Evolutionary conservation across 92 coral and sea anemone species (phyloP).

Genomic region (Actinernus sp.): DNA sequence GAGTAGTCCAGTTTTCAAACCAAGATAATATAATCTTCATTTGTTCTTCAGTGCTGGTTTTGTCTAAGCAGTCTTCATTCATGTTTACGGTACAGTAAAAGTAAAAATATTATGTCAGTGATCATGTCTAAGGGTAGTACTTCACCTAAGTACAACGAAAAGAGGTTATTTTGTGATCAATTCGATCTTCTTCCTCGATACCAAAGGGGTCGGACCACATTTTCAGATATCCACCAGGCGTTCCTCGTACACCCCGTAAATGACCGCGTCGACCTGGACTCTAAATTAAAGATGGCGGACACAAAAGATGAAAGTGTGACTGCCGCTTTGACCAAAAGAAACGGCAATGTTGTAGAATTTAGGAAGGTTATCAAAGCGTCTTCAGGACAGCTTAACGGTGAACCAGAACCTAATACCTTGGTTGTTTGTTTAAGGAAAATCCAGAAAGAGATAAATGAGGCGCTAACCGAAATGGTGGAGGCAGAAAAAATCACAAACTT

Average conservation of each 20-base stretch:
- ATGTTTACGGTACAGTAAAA: too few species aligned
- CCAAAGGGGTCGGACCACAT: too few species aligned
- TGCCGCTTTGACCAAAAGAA: conserved; percentile 25
- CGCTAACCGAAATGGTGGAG: conserved; percentile 40
- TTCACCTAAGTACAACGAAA: too few species aligned
- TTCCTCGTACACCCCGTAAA: neutral
- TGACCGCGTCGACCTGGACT: too few species aligned
- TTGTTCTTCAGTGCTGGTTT: too few species aligned
- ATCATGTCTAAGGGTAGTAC: too few species aligned
- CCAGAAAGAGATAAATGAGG: conserved; percentile 26
- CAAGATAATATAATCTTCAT: conserved; percentile 49
- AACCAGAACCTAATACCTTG: conserved; percentile 8
- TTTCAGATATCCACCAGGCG: conserved; percentile 3
- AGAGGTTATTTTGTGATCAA: too few species aligned
- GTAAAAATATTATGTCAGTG: too few species aligned
- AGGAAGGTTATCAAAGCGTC: neutral
- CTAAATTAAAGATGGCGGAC: conserved; percentile 42
- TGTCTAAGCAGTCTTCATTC: too few species aligned
- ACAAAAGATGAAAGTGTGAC: conserved; percentile 12
- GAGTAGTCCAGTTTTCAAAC: conserved; percentile 59
- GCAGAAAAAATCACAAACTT: conserved; percentile 15
- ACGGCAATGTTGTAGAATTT: conserved; percentile 8
- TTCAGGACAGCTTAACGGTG: neutral
- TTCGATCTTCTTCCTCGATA: too few species aligned
- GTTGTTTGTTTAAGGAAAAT: conserved; percentile 21